Evolutionary conservation across 37 sponge, comb jelly and placozoan species (phyloP).

Genomic region (Halisarca cf. caerulea): DNA sequence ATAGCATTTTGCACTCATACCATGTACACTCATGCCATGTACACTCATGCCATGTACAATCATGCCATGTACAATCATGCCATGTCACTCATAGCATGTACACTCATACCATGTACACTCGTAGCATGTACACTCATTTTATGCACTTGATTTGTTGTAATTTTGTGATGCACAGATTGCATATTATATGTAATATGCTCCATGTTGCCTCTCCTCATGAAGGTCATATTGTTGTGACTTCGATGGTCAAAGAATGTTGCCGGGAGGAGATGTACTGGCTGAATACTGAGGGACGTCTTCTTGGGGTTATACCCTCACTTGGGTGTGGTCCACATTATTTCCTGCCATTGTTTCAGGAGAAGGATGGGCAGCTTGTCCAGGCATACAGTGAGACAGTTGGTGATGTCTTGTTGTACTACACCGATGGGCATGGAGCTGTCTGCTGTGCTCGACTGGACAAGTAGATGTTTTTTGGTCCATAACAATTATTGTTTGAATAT

Average conservation of each 20-base stretch:
- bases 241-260: slow-evolving; percentile 34
- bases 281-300: slow-evolving; percentile 17
- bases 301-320: slow-evolving; percentile 52
- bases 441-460: slow-evolving; percentile 29
- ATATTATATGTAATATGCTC: background rate
- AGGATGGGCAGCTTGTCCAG: background rate
- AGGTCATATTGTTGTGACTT: slow-evolving; percentile 41
- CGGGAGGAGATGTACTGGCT: slow-evolving; percentile 66
- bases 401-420: slow-evolving; percentile 44
- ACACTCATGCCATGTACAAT: background rate
- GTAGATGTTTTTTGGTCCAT: background rate
- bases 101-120: background rate
- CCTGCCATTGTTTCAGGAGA: background rate
- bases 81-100: background rate
- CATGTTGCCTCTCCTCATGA: too few species aligned
- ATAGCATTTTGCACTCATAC: too few species aligned
- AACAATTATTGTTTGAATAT: too few species aligned
- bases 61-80: background rate
- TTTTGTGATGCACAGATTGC: background rate
- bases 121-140: too few species aligned
- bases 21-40: too few species aligned
- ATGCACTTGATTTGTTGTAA: background rate
- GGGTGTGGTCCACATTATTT: slow-evolving; percentile 37
- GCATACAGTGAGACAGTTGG: background rate
- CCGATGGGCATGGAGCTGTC: slow-evolving; percentile 62